Evolutionary conservation across 64 coral and sea anemone genomes (phyloP), one percentile per base, ranked within the genome.

Genomic region (Pachyseris speciosa): DNA sequence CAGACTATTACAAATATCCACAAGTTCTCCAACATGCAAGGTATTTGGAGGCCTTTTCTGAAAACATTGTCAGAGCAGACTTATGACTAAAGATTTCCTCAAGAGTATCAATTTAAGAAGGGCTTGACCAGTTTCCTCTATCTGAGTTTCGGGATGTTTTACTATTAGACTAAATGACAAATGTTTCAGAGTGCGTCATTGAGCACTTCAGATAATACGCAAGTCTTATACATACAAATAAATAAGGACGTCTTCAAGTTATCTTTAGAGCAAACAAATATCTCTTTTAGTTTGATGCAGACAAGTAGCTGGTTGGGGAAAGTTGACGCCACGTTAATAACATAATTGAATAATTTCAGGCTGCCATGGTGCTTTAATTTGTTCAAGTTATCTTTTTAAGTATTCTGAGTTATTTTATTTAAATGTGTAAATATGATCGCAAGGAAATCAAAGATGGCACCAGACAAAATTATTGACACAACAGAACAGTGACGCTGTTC

Each of bases 241-340:
- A 81, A 53, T 63, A 33, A 58, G 15, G 27, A 58, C 11, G 26
- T 20, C 9, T 64, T 64, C 11, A 67, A 67, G 67, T 61, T 61
- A 81, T 81, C 77, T 38, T 81, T 61, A 81, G 51, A 25, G 20
- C 16, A 81, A 81, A 81, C 77, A 81, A 81, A 81, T 81, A 81
- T 61, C 49, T 36, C 26, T 33, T 76, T 19, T 10, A 32, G 9
- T 12, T 7, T 4, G 19, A 39, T 29, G 19, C 22, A 60, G 1
- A 15, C 19, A 42, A 5, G 22, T 17, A 31, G 12, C 43, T 11
- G 4, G 58, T 25, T 5, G 27, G 58, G 40, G 20, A 60, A 81
- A 10, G 11, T 7, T 81, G 77, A 19, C 77, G 33, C 55, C 34
- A 27, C 9, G 22, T n/a, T 81, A 41, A 33, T 15, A 8, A 40